Percentiles rank a stretch among this genome's conserved stretches.
Conservation (phyloP, 2,888 invertebrate species). For the Phortica magna region DNA sequence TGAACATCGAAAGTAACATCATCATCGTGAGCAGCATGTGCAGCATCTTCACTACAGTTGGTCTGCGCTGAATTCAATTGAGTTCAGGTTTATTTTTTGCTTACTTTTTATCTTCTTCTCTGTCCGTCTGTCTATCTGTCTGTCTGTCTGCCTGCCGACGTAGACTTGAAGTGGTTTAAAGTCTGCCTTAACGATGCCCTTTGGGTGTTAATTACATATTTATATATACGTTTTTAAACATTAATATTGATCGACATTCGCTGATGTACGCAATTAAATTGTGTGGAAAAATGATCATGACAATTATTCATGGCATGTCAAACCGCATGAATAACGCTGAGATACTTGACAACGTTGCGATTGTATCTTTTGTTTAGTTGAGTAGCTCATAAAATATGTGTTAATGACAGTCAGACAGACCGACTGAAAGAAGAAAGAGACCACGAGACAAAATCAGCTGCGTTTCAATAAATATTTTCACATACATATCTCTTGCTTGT, state of each 20-base stretch:
- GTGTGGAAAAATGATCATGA: constrained; percentile 17
- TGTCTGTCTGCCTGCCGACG: not conserved
- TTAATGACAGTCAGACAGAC: constrained; percentile 1
- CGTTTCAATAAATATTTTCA: constrained; percentile 5
- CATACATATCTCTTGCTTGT: not conserved
- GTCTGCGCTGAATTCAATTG: not conserved
- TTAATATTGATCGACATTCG: constrained; percentile 15
- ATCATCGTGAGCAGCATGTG: no score
- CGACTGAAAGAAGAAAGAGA: not conserved
- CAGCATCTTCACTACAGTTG: not conserved
- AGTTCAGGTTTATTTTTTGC: not conserved
- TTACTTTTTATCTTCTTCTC: not conserved
- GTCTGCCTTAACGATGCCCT: constrained; percentile 68
- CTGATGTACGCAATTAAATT: constrained; percentile 27
- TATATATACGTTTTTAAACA: constrained; percentile 44
- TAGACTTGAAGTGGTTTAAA: constrained; percentile 51
- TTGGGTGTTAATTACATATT: constrained; percentile 70
- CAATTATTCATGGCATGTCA: constrained; percentile 11
- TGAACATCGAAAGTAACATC: no score
- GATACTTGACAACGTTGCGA: not conserved
- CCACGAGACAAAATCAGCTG: not conserved
- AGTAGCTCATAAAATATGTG: constrained; percentile 10
- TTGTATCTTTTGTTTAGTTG: constrained; percentile 1
- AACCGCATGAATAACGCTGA: not conserved
- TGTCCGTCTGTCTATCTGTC: constrained; percentile 37